Evolutionary conservation across 2,113 vertebrate genomes (phyloP).

Genomic region (Pontoporia blainvillei): DNA sequence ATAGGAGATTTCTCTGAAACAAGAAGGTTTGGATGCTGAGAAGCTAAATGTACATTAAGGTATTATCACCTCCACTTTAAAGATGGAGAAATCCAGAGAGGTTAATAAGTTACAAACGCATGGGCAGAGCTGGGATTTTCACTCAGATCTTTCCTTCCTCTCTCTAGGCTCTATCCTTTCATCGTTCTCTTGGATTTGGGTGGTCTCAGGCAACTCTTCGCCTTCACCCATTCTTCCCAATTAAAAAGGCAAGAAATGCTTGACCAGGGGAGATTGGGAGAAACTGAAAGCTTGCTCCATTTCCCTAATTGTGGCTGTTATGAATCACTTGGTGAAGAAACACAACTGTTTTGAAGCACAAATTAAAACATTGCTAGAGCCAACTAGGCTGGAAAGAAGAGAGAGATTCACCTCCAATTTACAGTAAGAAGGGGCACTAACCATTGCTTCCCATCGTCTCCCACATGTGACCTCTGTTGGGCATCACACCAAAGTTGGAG

Average conservation of each 20-base stretch:
- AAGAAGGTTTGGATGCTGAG: neutral
- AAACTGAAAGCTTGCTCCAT: neutral
- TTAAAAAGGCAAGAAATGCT: neutral
- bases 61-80: neutral
- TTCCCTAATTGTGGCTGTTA: neutral
- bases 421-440: neutral
- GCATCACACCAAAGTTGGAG: neutral
- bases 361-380: neutral
- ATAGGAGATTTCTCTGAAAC: neutral
- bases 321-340: slow-evolving; percentile 30
- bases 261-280: neutral
- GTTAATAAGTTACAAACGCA: neutral
- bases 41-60: neutral
- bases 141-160: neutral
- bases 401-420: slow-evolving; percentile 6
- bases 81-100: neutral
- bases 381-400: neutral
- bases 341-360: neutral
- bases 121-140: neutral
- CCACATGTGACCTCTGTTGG: neutral
- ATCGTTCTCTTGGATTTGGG: neutral
- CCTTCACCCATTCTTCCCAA: neutral
- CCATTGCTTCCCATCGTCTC: neutral
- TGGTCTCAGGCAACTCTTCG: neutral
- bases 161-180: neutral